Percentiles rank a stretch among this genome's conserved stretches.
Evolutionary conservation across 1,140 invertebrate species (phyloP).

Genomic region (Paracyclopina nana): DNA sequence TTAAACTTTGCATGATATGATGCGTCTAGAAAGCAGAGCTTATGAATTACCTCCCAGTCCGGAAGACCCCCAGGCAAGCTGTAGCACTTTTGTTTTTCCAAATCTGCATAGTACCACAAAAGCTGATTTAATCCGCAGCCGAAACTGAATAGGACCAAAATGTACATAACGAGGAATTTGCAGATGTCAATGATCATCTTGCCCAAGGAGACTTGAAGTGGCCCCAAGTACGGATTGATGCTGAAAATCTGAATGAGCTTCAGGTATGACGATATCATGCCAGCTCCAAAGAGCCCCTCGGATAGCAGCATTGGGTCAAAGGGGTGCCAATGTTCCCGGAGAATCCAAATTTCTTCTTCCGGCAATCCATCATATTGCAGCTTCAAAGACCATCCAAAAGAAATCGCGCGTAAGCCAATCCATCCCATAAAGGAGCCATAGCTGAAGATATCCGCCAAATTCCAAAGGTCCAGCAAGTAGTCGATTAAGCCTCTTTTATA

Average conservation of each 20-base stretch:
- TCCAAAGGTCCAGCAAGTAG: slow-evolving; percentile 83
- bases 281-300: slow-evolving; percentile 80
- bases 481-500: slow-evolving; percentile 56
- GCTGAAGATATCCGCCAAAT: slow-evolving; percentile 58
- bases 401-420: slow-evolving; percentile 1
- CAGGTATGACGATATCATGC: slow-evolving; percentile 71
- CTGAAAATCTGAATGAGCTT: slow-evolving; percentile 77
- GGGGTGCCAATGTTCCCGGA: slow-evolving; percentile 66
- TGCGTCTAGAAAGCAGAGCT: no score
- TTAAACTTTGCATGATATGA: not conserved
- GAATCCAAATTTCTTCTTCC: slow-evolving; percentile 37
- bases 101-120: slow-evolving; percentile 69
- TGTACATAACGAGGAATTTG: slow-evolving; percentile 70
- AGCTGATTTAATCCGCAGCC: slow-evolving; percentile 67
- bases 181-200: slow-evolving; percentile 68
- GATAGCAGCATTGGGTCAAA: slow-evolving; percentile 85
- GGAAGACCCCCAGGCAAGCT: slow-evolving; percentile 34
- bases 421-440: slow-evolving; percentile 17
- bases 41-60: slow-evolving; percentile 37
- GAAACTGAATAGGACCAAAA: slow-evolving; percentile 58
- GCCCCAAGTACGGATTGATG: slow-evolving; percentile 71
- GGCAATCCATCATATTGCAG: slow-evolving; percentile 19
- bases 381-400: slow-evolving; percentile 21
- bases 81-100: slow-evolving; percentile 54
- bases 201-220: slow-evolving; percentile 60